Conservation (phyloP, 2,888 invertebrate species). For the Sinhomidia bicolor region DNA sequence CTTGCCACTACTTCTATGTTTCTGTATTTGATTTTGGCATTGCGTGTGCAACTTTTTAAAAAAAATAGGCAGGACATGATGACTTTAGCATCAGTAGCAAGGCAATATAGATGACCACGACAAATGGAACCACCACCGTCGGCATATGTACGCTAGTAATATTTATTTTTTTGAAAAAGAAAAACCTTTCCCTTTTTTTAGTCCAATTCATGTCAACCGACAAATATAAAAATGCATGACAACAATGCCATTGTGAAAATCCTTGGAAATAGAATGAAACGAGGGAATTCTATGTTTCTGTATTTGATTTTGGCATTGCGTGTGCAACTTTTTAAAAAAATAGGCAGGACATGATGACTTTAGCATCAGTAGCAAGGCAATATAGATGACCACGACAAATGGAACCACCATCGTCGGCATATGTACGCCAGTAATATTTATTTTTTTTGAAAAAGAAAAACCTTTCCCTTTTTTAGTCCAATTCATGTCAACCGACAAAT, state of each 20-base stretch:
- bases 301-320: slow-evolving; percentile 25
- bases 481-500: slow-evolving; percentile 37
- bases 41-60: not conserved
- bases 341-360: slow-evolving; percentile 18
- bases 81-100: slow-evolving; percentile 10
- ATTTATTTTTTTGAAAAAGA: not conserved
- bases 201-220: slow-evolving; percentile 22
- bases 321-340: slow-evolving; percentile 10
- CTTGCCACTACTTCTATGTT: not conserved
- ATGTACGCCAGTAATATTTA: too few relatives aligned
- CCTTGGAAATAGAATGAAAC: slow-evolving; percentile 39
- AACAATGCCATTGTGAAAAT: slow-evolving; percentile 46
- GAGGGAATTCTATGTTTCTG: too few relatives aligned
- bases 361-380: too few relatives aligned
- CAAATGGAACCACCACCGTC: not conserved
- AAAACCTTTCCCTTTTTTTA: not conserved
- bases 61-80: slow-evolving; percentile 19
- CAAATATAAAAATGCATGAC: slow-evolving; percentile 49
- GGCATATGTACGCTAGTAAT: not conserved
- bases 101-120: not conserved
- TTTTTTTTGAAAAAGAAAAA: not conserved
- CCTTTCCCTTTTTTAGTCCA: not conserved
- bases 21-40: slow-evolving; percentile 21
- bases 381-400: not conserved
- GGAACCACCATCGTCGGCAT: not conserved